A percentile compares a stretch with the other conserved stretches of the same genome.
Conservation (phyloP, 2,113 vertebrate genomes). For the Megaleporinus macrocephalus region DNA sequence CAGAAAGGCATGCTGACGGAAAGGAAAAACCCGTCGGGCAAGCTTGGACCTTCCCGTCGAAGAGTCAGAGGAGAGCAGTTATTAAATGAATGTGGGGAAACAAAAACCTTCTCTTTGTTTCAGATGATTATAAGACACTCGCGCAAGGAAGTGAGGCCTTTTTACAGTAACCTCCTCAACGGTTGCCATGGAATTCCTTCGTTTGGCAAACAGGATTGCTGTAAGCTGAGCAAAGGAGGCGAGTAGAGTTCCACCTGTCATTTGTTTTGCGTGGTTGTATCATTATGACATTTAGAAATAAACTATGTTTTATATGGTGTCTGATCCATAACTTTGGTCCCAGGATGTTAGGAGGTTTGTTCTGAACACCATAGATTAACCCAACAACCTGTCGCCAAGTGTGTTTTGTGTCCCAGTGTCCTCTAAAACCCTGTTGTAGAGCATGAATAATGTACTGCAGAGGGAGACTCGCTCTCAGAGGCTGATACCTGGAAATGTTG, state of each 20-base stretch:
- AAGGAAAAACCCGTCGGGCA: conserved; percentile 58
- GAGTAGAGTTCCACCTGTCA: neutral
- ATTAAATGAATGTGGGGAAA: conserved; percentile 11
- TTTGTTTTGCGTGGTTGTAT: conserved; percentile 7
- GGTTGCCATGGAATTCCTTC: conserved; percentile 20
- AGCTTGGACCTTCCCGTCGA: conserved; percentile 42
- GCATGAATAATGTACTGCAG: neutral
- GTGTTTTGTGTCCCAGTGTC: neutral
- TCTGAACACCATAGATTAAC: neutral
- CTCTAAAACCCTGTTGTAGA: neutral
- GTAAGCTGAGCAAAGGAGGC: neutral
- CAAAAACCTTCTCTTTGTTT: conserved; percentile 16
- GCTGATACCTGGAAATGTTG: neutral
- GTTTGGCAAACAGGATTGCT: neutral
- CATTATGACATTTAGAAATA: conserved; percentile 28
- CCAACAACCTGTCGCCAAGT: neutral
- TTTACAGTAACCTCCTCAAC: neutral
- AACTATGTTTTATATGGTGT: conserved; percentile 30
- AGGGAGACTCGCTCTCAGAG: neutral
- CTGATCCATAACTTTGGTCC: neutral
- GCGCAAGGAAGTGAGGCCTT: neutral
- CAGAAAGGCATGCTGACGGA: conserved; percentile 37
- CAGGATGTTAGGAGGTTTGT: neutral
- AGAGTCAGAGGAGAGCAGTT: conserved; percentile 45
- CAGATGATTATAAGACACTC: neutral